These are phyloP conservation scores for Strigamia maritima DNA, from an alignment of 2,888 invertebrate genomes.

Conservation along the genomic window DNA sequence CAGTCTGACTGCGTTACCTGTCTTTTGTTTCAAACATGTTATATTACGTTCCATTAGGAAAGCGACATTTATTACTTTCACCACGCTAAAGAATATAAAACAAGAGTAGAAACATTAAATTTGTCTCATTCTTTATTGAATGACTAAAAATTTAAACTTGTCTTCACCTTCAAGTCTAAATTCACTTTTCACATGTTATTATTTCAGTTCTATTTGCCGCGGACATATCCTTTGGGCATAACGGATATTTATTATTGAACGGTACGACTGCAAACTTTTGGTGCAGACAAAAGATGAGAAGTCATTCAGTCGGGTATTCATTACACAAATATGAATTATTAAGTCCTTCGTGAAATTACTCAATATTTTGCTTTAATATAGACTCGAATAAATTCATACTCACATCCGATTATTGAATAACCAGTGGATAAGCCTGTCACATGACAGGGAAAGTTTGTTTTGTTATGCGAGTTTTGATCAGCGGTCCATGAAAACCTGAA, in stretches of 20 bases:
- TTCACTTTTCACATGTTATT: conserved; percentile 1
- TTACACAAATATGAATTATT: too few species aligned
- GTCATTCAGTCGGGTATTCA: too few species aligned
- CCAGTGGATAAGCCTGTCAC: too few species aligned
- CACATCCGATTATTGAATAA: too few species aligned
- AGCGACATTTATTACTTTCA: neutral
- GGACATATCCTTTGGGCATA: neutral
- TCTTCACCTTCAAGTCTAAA: conserved; percentile 23
- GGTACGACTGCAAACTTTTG: neutral
- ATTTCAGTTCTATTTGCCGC: conserved; percentile 1
- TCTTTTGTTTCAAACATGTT: neutral
- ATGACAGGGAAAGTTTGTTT: too few species aligned
- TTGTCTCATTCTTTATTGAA: neutral
- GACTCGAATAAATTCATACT: too few species aligned
- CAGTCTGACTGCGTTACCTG: neutral
- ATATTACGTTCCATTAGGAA: neutral
- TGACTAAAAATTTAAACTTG: neutral
- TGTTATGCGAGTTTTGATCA: too few species aligned
- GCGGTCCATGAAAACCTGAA: too few species aligned
- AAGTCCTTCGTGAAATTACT: too few species aligned
- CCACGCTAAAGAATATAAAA: neutral
- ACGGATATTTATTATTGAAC: conserved; percentile 8
- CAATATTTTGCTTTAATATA: too few species aligned
- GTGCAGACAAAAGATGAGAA: neutral
- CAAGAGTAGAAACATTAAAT: neutral